Evolutionary conservation across 1,140 invertebrate genomes (phyloP), one percentile per base, ranked within the genome.

Genomic region (Macrocentrus cingulum): DNA sequence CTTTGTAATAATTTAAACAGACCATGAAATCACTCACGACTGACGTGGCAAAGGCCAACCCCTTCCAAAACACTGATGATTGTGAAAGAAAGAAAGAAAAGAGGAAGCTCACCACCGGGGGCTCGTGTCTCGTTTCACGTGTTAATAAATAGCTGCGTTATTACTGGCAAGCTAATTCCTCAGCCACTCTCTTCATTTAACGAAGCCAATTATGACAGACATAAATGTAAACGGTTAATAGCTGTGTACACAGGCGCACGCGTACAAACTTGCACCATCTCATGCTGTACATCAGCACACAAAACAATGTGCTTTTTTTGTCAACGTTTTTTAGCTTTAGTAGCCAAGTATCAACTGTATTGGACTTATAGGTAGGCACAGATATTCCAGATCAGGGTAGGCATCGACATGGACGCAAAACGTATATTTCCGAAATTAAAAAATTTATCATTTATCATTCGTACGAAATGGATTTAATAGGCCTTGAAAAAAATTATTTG

Each of bases 61-160:
- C 22, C 20, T 48, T 25, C 19, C 29, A 11, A 25, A 48, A 48
- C 20, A 48, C 45, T 18, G 16, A 22, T 48, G 45, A 48, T 25
- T 48, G 20, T 48, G 22, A 48, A 22, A 25, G 22, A 56, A 22
- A 25, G 9, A 46, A 20, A 56, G 41, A 34, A n/a, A 34, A 15
- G 16, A 22, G 11, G 45, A 56, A 23, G 11, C 29, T 55, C 23
- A 18, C 42, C 32, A 19, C 13, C n/a, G 41, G 44, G 6, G 18
- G 42, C 49, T 67, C 57, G 66, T 65, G 64, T 70, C 69, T 74
- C 64, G 68, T 75, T 75, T 76, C 69, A 69, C 65, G 71, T 75
- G 74, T 75, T 75, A 76, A 76, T 76, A 76, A 76, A 76, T 75
- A 76, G 72, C 69, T 67, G 51, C 58, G 67, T 75, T 76, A 76